phyloP scores from a whole-genome alignment of 2,888 invertebrate species.

The Ischnura elegans region DNA sequence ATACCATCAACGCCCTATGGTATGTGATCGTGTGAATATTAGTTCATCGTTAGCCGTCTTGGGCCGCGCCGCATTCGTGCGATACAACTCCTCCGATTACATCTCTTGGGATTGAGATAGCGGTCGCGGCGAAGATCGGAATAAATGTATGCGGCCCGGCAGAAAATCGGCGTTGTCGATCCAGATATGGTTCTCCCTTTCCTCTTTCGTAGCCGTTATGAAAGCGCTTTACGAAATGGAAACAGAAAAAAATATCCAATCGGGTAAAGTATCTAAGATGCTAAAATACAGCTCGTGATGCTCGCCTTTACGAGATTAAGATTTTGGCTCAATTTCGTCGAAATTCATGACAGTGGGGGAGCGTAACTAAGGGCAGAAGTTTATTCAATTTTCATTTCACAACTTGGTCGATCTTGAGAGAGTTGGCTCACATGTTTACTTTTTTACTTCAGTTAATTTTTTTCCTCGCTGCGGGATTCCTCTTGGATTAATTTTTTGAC shows the following conservation, averaged over 20 bases:
- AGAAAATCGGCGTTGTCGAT: background rate
- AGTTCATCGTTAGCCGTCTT: background rate
- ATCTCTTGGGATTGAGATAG: background rate
- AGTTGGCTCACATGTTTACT: background rate
- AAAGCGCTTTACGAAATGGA: background rate
- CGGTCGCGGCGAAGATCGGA: conserved; percentile 20
- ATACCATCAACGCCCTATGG: background rate
- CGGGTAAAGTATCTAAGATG: background rate
- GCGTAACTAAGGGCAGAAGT: background rate
- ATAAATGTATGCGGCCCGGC: background rate
- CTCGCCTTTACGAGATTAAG: conserved; percentile 9
- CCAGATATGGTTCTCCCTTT: background rate
- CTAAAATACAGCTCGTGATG: conserved; percentile 19
- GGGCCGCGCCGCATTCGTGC: background rate
- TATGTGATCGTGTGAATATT: conserved; percentile 28
- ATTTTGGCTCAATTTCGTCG: background rate
- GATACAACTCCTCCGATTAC: conserved; percentile 42
- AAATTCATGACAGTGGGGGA: background rate
- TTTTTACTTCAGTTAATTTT: background rate
- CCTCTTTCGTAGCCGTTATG: background rate
- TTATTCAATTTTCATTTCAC: conserved; percentile 57
- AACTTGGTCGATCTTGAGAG: conserved; percentile 33
- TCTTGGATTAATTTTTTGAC: conserved; percentile 29
- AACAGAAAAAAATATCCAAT: conserved; percentile 25
- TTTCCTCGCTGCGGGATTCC: too few relatives aligned